A percentile compares a stretch with the other conserved stretches of the same genome.
Conservation (phyloP, 2,888 invertebrate genomes). For the Drosophila prostipennis region DNA sequence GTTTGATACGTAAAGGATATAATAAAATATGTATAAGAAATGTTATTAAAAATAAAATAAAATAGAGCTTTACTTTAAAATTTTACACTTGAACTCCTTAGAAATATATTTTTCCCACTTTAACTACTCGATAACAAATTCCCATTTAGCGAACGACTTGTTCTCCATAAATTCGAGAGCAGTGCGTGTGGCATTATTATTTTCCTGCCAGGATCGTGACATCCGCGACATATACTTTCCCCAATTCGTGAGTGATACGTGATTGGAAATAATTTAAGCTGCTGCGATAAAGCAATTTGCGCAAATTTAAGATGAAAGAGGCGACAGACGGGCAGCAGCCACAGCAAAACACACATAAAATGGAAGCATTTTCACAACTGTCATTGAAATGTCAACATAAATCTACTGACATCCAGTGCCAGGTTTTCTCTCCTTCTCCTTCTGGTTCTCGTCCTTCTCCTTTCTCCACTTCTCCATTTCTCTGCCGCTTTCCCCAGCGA, state of each 20-base stretch:
- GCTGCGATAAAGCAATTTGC: conserved; percentile 64
- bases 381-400: conserved; percentile 80
- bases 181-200: conserved; percentile 29
- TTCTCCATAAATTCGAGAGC: background rate
- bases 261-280: conserved; percentile 46
- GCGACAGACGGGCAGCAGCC: conserved; percentile 13
- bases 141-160: background rate
- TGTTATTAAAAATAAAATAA: no score
- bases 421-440: conserved; percentile 14
- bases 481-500: conserved; percentile 32
- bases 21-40: background rate
- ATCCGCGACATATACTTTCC: conserved; percentile 31
- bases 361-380: conserved; percentile 69
- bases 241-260: conserved; percentile 39
- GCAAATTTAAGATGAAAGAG: conserved; percentile 51
- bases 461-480: conserved; percentile 6
- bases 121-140: background rate
- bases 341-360: conserved; percentile 43
- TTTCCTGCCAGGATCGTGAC: conserved; percentile 35
- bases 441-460: background rate
- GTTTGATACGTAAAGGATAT: no score
- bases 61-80: no score
- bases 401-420: conserved; percentile 65
- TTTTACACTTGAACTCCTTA: background rate
- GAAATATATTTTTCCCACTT: background rate